These are phyloP conservation scores for Myotis lucifugus DNA, from an alignment of 2,113 vertebrate species.

Conservation along the genomic window DNA sequence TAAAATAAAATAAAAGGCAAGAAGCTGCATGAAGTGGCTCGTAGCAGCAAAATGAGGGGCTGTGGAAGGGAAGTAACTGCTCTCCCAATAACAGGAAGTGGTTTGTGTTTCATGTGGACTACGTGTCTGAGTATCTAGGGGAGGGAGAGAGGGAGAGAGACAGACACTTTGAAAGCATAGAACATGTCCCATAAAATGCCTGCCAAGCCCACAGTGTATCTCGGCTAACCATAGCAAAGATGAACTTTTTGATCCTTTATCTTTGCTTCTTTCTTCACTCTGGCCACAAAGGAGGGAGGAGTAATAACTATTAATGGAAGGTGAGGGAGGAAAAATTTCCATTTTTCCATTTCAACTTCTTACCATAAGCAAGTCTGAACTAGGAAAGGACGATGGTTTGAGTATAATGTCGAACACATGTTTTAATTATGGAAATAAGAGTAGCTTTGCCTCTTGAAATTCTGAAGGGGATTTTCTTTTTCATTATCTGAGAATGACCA, in stretches of 20 bases:
- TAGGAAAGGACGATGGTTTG: background rate
- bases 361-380: background rate
- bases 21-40: background rate
- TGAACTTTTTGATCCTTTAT: background rate
- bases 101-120: background rate
- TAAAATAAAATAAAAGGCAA: background rate
- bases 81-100: background rate
- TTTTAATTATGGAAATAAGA: slow-evolving; percentile 3
- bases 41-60: background rate
- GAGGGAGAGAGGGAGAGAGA: background rate
- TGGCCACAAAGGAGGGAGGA: background rate
- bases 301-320: background rate
- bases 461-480: background rate
- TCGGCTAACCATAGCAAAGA: background rate
- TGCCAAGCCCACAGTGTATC: background rate
- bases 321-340: background rate
- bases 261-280: background rate
- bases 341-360: background rate
- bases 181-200: background rate
- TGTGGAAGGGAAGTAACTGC: background rate
- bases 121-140: background rate
- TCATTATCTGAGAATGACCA: background rate
- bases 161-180: background rate
- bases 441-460: background rate
- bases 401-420: background rate